A percentile compares a stretch with the other conserved stretches of the same genome.
Evolutionary conservation across 2,888 invertebrate genomes (phyloP).

Genomic region (Argyresthia albistria): DNA sequence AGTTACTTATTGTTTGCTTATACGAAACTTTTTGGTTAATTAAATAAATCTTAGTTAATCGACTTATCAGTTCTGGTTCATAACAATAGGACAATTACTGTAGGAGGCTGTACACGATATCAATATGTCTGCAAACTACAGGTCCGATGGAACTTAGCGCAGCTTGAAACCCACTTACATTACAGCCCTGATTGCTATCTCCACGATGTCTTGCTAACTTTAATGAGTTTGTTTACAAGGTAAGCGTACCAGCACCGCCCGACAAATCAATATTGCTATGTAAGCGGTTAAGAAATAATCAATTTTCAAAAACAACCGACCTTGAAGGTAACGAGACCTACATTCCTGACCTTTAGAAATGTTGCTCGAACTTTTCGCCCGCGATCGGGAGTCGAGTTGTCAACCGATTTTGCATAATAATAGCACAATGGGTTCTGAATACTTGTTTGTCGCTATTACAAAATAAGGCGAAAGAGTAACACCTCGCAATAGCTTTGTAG

Average conservation of each 20-base stretch:
- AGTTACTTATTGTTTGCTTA: too few species aligned
- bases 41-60: too few species aligned
- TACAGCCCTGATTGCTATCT: too few species aligned
- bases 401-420: slow-evolving; percentile 57
- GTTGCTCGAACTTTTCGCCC: slow-evolving; percentile 44
- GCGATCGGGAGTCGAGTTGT: slow-evolving; percentile 42
- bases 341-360: slow-evolving; percentile 64
- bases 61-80: too few species aligned
- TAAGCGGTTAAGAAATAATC: slow-evolving; percentile 2
- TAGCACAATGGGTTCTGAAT: slow-evolving; percentile 45
- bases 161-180: too few species aligned
- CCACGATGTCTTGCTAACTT: neutral
- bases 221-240: neutral
- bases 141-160: too few species aligned
- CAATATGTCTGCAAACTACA: too few species aligned
- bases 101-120: too few species aligned
- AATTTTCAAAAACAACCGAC: slow-evolving; percentile 28
- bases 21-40: too few species aligned
- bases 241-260: neutral
- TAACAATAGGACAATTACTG: too few species aligned
- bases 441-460: slow-evolving; percentile 35
- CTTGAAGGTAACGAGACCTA: slow-evolving; percentile 50
- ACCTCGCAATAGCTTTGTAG: slow-evolving; percentile 24
- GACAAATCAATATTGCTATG: neutral
- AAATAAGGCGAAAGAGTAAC: slow-evolving; percentile 42